Base-by-base conservation (phyloP, 2,797 vertebrate species). In the Poecilia velifera region DNA sequence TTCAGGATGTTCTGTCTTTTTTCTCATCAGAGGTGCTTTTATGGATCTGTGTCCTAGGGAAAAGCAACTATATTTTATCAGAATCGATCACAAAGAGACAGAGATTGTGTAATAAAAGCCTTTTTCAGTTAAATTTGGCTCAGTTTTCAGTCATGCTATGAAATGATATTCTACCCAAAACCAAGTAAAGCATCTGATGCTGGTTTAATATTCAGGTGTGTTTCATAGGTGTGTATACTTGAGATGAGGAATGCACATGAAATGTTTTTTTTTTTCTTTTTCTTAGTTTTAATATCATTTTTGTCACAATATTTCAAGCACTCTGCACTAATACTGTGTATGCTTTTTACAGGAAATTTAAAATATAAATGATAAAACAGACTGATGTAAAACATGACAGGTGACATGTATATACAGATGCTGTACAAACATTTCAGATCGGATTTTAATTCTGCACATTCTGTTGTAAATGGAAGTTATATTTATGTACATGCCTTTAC, bases 401-500 rank as follows among this genome's bases (percentile, higher is more conserved):
- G n/a, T 64, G 25, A 76, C 70, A 51, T 78, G 75, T 87, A 82
- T 49, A 77, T 79, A 79, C 20, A 51, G 68, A 71, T 73, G n/a
- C 72, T 81, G 84, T 84, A 62, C 25, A 79, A 73, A 80, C 31
- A 49, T 41, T 59, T 36, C 43, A 8, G 59, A 25, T 62, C 49
- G 66, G 45, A 77, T 77, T 34, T 77, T 43, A 76, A 74, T 79
- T 79, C 62, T 83, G 53, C 72, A 72, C 47, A 74, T 76, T 59
- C 18, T 77, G 34, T 73, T 85, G 83, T 86, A 79, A 77, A 86
- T 82, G 31, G 43, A 77, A 68, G 51, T 77, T 87, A 68, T 88
- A 88, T 92, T 85, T 90, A 84, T 89, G 39, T 84, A 43, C 22
- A 71, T 78, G 47, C 76, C 45, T 55, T 84, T 6, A 49, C 53